These are phyloP conservation scores for Epinephelus lanceolatus DNA, from an alignment of 2,113 vertebrate genomes.

Conservation along the genomic window DNA sequence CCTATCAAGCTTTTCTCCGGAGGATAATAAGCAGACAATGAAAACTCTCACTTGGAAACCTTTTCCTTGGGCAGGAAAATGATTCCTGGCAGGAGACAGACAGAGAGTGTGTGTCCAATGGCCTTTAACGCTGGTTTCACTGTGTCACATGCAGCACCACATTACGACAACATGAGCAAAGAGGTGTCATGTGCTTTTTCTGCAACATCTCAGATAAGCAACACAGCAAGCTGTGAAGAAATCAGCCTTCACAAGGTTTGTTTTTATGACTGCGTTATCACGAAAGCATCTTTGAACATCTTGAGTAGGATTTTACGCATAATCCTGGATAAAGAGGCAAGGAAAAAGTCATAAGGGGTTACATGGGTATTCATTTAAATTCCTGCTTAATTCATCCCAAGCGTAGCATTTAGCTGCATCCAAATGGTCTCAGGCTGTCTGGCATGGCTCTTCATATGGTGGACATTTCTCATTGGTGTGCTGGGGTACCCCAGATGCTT, in stretches of 20 bases:
- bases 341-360: constrained; percentile 39
- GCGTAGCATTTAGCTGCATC: constrained; percentile 66
- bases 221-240: constrained; percentile 13
- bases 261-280: not conserved
- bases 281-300: not conserved
- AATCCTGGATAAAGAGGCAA: constrained; percentile 3
- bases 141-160: constrained; percentile 60
- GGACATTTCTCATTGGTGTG: constrained; percentile 83
- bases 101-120: constrained; percentile 24
- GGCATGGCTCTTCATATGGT: constrained; percentile 76
- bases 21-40: constrained; percentile 68
- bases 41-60: constrained; percentile 65
- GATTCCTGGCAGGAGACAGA: constrained; percentile 27
- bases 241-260: not conserved
- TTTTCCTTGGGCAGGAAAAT: constrained; percentile 52
- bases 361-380: constrained; percentile 64
- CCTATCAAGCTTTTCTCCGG: constrained; percentile 60
- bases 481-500: constrained; percentile 86
- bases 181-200: constrained; percentile 61
- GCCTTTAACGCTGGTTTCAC: constrained; percentile 37
- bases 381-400: constrained; percentile 65
- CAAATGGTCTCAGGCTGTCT: constrained; percentile 66
- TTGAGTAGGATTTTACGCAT: constrained; percentile 13
- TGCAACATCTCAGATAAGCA: constrained; percentile 38
- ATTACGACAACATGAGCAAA: constrained; percentile 38